Base-by-base conservation (phyloP, 2,797 vertebrate genomes). In the Podarcis siculus region DNA sequence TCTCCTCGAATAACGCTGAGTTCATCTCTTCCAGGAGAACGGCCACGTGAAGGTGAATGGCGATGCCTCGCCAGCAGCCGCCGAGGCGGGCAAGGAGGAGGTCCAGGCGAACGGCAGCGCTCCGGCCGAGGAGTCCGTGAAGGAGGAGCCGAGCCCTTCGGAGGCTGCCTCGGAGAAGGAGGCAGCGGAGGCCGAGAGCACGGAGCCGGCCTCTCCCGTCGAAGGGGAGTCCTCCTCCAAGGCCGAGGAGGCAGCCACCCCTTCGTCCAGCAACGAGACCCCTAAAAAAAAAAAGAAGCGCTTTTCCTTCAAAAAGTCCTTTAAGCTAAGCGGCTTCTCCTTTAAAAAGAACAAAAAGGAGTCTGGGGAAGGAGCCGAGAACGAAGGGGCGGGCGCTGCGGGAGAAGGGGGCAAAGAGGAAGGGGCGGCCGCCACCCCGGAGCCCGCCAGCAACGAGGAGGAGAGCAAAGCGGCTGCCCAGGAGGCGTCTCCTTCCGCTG, bases 281-380 rank as follows among this genome's bases (percentile, higher is more conserved):
- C 98, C 98, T 64, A 99, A 99, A 97, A 99, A 99, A 97, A 99
- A 99, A 96, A 99, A 99, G 97, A 99, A 99, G 96, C 97, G 98
- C 89, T 99, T 99, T 96, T 99, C 98, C 91, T 98, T 99, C 96
- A 99, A 99, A 95, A 99, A 99, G 94, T 98, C 98, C 0, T 99
- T 99, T 97, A 99, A 99, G 96, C 96, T 99, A 55, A 99, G 98
- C 79, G 98, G 98, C 87, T 98, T 99, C 94, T 99, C 98, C 91
- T 99, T 99, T 97, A 99, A 98, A 97, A 99, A 99, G 96, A 98
- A 96, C 97, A 99, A 99, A 93, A 99, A 99, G 95, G 98, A 99
- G 95, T 98, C 97, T 0, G 98, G 97, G 5, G 98, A 98, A 9
- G 98, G 96, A 23, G 97, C 94, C 58, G 98, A 98, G 92, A 94